Base-by-base conservation (phyloP, 2,888 invertebrate genomes). In the Drosophila putrida region DNA sequence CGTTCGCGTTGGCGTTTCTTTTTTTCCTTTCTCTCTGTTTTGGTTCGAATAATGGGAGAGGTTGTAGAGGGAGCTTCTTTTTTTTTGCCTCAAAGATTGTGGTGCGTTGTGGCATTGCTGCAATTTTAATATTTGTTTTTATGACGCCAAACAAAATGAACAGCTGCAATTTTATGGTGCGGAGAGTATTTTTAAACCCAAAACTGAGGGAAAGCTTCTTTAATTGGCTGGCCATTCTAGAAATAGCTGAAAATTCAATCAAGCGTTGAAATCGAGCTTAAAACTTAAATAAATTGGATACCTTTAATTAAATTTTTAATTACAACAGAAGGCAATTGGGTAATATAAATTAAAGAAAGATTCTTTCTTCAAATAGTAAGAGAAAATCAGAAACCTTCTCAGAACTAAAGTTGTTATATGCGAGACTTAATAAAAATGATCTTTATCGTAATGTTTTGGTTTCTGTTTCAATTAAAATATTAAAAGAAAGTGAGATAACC, bases 51-150 rank as follows among this genome's bases (percentile, higher is more conserved):
- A 20, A 20, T 20, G 8, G 11, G 8, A 13, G 11, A 31, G 43
- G 43, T 3, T 28, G 28, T 9, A 31, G 28, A 31, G 11, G 33
- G 5, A 35, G 35, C 11, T 46, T 46, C 2, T 25, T 20, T 27
- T 15, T 71, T 85, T 60, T 60, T 41, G 38, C 49, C 35, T 35
- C 61, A 51, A 76, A 71, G 67, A 61, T 61, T 71, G 71, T 66
- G 64, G 47, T 35, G 20, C 49, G 46, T 53, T 78, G 66, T 75
- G 80, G 69, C 63, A 80, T 60, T 62, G 63, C 74, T 77, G 81
- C 71, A 77, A 79, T 74, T 79, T 79, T 78, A 80, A 80, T 79
- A 79, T 80, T 79, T 68, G 71, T 74, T 80, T 78, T 78, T 80
- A 78, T 78, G 78, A 60, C 50, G 64, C 53, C 70, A 65, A 75